phyloP scores from a whole-genome alignment of 2,113 vertebrate genomes.

The Chloropsis cyanopogon region DNA sequence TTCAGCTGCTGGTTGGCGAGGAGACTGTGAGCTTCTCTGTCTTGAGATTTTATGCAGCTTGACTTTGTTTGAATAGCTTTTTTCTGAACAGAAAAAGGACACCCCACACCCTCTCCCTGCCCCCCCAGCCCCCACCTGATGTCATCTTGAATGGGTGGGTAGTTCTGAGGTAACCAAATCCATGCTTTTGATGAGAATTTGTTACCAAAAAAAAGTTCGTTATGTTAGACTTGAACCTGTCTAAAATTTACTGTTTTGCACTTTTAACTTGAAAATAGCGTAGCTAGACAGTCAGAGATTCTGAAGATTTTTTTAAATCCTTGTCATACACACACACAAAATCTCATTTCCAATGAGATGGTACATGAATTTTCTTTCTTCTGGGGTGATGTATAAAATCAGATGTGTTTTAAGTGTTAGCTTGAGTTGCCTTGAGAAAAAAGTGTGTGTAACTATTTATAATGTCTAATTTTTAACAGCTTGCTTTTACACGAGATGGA shows the following conservation, averaged over 20 bases:
- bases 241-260: background rate
- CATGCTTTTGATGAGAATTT: background rate
- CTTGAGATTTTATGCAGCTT: background rate
- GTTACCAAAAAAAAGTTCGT: background rate
- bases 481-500: slow-evolving; percentile 93
- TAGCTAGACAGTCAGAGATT: background rate
- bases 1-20: background rate
- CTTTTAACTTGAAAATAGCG: background rate
- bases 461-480: slow-evolving; percentile 71
- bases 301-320: background rate
- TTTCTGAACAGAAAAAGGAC: background rate
- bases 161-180: background rate
- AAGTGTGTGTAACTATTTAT: background rate
- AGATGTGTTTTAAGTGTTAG: background rate
- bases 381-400: background rate
- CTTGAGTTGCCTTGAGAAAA: background rate
- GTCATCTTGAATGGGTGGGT: background rate
- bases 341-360: background rate
- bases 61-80: background rate
- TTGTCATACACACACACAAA: background rate
- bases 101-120: background rate
- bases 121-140: background rate
- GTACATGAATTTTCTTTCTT: background rate
- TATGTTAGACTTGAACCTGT: background rate
- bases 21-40: background rate